Base-by-base conservation (phyloP, 1,140 invertebrate genomes). In the Zophobas atratus region DNA sequence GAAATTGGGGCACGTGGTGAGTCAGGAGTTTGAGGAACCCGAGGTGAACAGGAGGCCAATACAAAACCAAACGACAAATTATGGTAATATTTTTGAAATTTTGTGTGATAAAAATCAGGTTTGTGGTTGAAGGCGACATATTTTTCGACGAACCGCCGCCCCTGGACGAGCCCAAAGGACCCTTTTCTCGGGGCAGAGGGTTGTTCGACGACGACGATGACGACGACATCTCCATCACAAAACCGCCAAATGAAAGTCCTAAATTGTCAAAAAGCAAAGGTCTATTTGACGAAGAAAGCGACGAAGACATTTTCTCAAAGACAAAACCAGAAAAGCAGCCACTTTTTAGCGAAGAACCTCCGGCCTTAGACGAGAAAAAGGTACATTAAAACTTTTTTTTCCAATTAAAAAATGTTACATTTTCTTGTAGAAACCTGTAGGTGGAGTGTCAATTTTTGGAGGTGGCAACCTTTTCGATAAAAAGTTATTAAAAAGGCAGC, bases 361-460 rank as follows among this genome's bases (percentile, higher is more conserved):
- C 81, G 1, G 71, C 78, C 75, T 34, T 82, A 72, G 74, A 73
- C 33, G 43, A 48, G 36, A 80, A 79, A 70, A 82, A 80, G 80
- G 82, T 81, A 81, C 70, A 72, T 51, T 33, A 34, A 53, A 20
- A 20, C 20, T 20, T 46, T 46, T 46, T 46, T 8, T 46, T 46
- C 8, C 6, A 0, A 63, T 70, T 70, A 36, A 46, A 43, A 41
- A 73, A 4, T 53, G 56, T 79, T 63, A 71, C 80, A 77, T 74
- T 74, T 79, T 77, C 72, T 88, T 87, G 49, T 83, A 92, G 90
- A 90, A 90, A 86, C 88, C 89, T 35, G 79, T 87, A 0, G 90
- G 89, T 1, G 89, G 88, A 1, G 86, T 90, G 33, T 89, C 90
- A 5, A 83, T 91, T 55, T 88, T 91, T 73, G 89, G 89, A 0